Evolutionary conservation across 2,113 vertebrate genomes (phyloP).

Genomic region (Pungitius pungitius): DNA sequence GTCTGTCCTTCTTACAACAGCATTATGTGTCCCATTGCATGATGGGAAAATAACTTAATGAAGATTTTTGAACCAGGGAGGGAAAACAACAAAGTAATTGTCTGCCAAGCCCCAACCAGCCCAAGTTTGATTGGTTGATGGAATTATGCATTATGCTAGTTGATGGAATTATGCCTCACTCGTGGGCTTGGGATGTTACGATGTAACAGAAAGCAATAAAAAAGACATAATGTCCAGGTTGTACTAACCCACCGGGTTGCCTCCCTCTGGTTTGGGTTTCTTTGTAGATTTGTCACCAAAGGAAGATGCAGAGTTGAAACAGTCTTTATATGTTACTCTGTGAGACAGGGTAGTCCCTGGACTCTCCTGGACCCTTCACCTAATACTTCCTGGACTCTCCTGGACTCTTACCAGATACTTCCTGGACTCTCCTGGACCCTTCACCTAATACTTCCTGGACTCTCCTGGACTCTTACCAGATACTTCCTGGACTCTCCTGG

Average conservation of each 20-base stretch:
- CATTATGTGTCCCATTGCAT: slow-evolving; percentile 31
- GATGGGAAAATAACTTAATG: slow-evolving; percentile 38
- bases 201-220: neutral
- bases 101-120: neutral
- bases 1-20: slow-evolving; percentile 32
- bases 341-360: neutral
- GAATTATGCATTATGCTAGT: neutral
- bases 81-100: neutral
- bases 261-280: neutral
- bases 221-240: neutral
- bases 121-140: neutral
- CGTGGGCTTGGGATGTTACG: neutral
- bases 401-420: neutral
- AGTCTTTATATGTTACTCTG: neutral
- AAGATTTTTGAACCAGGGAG: slow-evolving; percentile 9
- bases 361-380: neutral
- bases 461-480: neutral
- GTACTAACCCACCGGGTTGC: no score
- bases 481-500: neutral
- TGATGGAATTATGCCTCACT: no score
- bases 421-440: neutral
- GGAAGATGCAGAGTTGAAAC: neutral
- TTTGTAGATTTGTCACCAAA: neutral
- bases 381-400: neutral
- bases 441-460: neutral